phyloP scores from a whole-genome alignment of 2,888 invertebrate genomes.

The Drosophila ezoana region DNA sequence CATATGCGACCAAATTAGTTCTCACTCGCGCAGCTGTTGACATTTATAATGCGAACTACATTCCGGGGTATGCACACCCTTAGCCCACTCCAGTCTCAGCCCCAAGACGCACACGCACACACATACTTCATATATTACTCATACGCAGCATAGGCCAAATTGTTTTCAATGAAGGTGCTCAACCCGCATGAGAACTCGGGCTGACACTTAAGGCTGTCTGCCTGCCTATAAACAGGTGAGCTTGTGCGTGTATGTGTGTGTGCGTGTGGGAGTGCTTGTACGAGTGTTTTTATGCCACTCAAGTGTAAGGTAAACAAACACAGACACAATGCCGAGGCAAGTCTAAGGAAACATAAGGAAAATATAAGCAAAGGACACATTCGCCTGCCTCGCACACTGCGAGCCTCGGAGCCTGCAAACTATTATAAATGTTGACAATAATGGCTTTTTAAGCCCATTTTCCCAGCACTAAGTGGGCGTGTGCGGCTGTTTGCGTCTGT shows the following conservation, averaged over 20 bases:
- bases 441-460: conserved; percentile 81
- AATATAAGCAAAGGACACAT: conserved; percentile 48
- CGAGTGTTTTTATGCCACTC: conserved; percentile 68
- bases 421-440: conserved; percentile 81
- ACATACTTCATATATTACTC: conserved; percentile 59
- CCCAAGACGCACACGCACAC: conserved; percentile 18
- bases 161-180: conserved; percentile 64
- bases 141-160: conserved; percentile 69
- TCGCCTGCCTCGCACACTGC: conserved; percentile 30
- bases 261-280: conserved; percentile 39
- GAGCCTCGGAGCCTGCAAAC: conserved; percentile 56
- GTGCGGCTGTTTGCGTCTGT: conserved; percentile 5
- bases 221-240: conserved; percentile 42
- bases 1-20: conserved; percentile 32
- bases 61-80: conserved; percentile 1
- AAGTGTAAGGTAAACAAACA: conserved; percentile 78
- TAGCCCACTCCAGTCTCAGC: conserved; percentile 6
- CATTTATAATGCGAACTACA: conserved; percentile 56
- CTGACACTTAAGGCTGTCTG: conserved; percentile 67
- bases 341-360: conserved; percentile 11
- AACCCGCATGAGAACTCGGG: conserved; percentile 51
- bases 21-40: conserved; percentile 49
- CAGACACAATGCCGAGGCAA: conserved; percentile 46
- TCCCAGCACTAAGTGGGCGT: conserved; percentile 37
- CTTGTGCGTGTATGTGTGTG: conserved; percentile 3